Conservation (phyloP, 2,888 invertebrate species). For the Fragum sueziense region DNA sequence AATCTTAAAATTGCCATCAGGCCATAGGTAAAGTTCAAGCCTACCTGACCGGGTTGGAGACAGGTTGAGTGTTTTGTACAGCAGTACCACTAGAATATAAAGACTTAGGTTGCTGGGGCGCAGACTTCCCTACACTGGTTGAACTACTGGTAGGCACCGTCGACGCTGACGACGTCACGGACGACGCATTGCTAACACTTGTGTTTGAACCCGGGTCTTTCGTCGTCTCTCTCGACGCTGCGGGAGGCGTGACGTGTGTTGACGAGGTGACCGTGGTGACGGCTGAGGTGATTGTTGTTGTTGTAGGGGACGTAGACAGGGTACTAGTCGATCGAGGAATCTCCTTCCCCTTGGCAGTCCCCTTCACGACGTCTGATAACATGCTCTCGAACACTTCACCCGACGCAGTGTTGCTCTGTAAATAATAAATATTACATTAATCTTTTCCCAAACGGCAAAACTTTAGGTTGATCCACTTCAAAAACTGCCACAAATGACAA, state of each 20-base stretch:
- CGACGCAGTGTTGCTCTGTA: constrained; percentile 75
- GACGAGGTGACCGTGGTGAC: constrained; percentile 34
- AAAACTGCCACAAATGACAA: no score
- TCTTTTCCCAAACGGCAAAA: no score
- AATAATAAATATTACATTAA: no score
- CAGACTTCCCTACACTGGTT: not conserved
- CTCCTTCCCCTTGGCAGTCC: constrained; percentile 85
- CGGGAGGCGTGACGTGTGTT: constrained; percentile 33
- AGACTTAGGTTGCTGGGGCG: constrained; percentile 20
- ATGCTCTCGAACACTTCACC: constrained; percentile 83
- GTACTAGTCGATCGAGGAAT: constrained; percentile 9
- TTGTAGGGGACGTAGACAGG: constrained; percentile 9
- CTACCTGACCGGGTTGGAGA: constrained; percentile 59
- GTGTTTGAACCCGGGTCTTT: constrained; percentile 15
- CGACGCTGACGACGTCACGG: constrained; percentile 19
- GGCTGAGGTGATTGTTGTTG: constrained; percentile 38
- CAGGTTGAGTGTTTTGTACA: constrained; percentile 57
- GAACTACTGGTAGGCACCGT: not conserved
- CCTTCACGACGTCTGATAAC: constrained; percentile 91
- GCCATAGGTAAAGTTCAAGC: not conserved
- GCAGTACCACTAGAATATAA: constrained; percentile 50
- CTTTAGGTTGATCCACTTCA: no score
- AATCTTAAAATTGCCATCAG: not conserved
- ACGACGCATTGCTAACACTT: constrained; percentile 26
- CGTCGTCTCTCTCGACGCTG: constrained; percentile 37